These are phyloP conservation scores for Shinisaurus crocodilurus DNA, from an alignment of 2,113 vertebrate species.

Conservation along the genomic window DNA sequence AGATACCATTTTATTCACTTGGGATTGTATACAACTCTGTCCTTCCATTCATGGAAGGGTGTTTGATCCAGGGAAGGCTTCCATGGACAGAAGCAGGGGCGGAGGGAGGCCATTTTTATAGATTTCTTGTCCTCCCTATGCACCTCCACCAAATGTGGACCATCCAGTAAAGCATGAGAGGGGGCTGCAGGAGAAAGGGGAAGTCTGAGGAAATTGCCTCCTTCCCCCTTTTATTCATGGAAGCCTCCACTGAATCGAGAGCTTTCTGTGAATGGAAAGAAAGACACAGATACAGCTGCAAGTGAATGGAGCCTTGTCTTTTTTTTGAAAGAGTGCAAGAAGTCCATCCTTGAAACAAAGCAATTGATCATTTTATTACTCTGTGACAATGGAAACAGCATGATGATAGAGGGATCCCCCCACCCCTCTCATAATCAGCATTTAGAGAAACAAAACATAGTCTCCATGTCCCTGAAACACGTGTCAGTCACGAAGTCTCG, in stretches of 20 bases:
- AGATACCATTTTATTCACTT: neutral
- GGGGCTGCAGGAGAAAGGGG: neutral
- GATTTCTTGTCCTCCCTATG: neutral
- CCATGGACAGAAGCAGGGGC: neutral
- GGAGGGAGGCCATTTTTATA: neutral
- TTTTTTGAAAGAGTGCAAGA: neutral
- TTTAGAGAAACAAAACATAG: too few species aligned
- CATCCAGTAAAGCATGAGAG: neutral
- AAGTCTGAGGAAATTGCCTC: neutral
- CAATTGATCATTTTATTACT: neutral
- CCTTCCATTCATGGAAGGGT: neutral
- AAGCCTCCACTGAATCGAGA: neutral
- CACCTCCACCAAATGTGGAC: neutral
- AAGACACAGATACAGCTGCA: neutral
- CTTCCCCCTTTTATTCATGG: neutral
- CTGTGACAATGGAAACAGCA: neutral
- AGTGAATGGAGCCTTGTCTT: neutral
- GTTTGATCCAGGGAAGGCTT: too few species aligned
- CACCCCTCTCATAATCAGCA: too few species aligned
- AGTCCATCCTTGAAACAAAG: neutral
- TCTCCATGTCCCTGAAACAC: too few species aligned
- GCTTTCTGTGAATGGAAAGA: neutral
- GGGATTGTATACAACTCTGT: neutral
- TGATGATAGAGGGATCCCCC: too few species aligned
- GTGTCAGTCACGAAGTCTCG: too few species aligned